phyloP scores from a whole-genome alignment of 92 coral and sea anemone species.

The Siderastrea siderea region DNA sequence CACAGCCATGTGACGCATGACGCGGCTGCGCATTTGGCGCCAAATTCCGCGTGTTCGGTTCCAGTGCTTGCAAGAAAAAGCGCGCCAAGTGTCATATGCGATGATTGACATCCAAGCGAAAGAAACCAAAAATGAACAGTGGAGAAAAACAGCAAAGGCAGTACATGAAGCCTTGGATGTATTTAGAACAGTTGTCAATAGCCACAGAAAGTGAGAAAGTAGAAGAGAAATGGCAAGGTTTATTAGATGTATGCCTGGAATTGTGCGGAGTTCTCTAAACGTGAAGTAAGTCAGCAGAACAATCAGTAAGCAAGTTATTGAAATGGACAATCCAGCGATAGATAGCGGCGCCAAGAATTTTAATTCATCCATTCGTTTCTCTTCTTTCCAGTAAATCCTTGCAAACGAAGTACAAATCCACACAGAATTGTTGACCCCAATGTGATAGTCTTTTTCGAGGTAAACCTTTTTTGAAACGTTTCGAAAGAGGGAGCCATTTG shows the following conservation, averaged over 20 bases:
- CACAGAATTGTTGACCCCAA: conserved; percentile 33
- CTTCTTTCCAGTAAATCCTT: conserved; percentile 2
- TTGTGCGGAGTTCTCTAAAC: conserved; percentile 71
- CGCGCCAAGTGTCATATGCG: conserved; percentile 74
- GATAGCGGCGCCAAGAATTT: conserved; percentile 3
- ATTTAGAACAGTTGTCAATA: conserved; percentile 52
- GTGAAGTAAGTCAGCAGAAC: conserved; percentile 63
- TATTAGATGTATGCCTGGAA: conserved; percentile 76
- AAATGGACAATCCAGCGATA: conserved; percentile 49
- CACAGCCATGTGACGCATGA: conserved; percentile 48
- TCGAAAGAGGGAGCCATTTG: conserved; percentile 54
- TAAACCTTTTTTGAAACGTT: conserved; percentile 34
- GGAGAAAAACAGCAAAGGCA: conserved; percentile 51
- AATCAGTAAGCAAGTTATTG: conserved; percentile 35
- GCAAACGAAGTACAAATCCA: conserved; percentile 69
- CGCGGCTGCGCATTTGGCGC: conserved; percentile 56
- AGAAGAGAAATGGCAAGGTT: conserved; percentile 43
- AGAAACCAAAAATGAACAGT: conserved; percentile 60
- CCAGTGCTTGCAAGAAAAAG: conserved; percentile 53
- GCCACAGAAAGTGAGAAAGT: conserved; percentile 61
- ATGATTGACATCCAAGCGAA: conserved; percentile 79
- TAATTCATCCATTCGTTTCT: background rate
- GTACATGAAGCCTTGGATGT: conserved; percentile 33
- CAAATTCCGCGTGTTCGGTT: conserved; percentile 29
- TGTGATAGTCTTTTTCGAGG: conserved; percentile 34